Percentiles rank a stretch among this genome's conserved stretches.
These are phyloP conservation scores for Helarctos malayanus DNA, from an alignment of 2,797 vertebrate species.

Conservation along the genomic window DNA sequence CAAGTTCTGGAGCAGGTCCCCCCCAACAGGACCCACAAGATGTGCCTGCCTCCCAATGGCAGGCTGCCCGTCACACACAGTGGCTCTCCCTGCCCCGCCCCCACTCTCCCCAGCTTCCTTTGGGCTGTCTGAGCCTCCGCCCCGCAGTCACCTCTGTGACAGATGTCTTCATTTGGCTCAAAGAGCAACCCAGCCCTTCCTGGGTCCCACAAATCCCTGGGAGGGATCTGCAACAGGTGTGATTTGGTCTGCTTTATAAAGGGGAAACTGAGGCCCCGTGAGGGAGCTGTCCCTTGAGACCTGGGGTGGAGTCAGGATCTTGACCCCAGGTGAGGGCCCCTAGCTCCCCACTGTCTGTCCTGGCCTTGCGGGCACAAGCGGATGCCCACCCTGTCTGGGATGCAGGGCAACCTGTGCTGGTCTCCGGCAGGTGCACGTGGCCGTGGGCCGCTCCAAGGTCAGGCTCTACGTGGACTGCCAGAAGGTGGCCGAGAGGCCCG, in stretches of 20 bases:
- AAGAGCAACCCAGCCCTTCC: not conserved
- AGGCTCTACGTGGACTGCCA: constrained; percentile 95
- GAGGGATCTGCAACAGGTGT: not conserved
- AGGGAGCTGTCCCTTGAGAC: not conserved
- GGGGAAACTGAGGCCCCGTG: not conserved
- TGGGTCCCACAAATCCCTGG: not conserved
- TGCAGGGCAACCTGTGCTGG: not conserved
- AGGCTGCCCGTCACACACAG: accelerated
- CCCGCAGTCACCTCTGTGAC: not conserved
- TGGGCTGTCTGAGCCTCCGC: not conserved
- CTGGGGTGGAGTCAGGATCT: not conserved
- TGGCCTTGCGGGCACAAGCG: not conserved
- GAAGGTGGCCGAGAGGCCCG: constrained; percentile 92
- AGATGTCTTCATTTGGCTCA: not conserved
- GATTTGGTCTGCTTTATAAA: no score
- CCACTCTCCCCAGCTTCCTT: not conserved
- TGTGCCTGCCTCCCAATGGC: not conserved
- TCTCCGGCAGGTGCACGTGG: constrained; percentile 93
- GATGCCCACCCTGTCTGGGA: not conserved
- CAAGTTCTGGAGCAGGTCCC: not conserved
- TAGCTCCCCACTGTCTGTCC: not conserved
- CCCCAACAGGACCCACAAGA: not conserved
- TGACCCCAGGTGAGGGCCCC: no score
- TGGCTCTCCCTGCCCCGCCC: not conserved
- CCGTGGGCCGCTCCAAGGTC: constrained; percentile 92